Percentiles rank a stretch among this genome's conserved stretches.
These are phyloP conservation scores for Amphipyra berbera DNA, from an alignment of 2,888 invertebrate species.

Conservation along the genomic window DNA sequence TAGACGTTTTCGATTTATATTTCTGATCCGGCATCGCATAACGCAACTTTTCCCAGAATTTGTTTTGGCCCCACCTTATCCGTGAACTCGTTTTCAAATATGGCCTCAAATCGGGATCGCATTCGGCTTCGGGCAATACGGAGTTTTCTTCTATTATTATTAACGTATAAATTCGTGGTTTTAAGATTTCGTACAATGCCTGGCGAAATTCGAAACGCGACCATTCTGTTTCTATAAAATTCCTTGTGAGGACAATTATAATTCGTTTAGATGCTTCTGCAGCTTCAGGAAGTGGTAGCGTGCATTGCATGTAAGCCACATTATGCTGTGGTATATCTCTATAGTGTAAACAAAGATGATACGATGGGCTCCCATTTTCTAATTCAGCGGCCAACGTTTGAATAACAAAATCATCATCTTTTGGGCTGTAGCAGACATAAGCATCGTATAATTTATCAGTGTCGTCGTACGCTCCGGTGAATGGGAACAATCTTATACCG, in stretches of 20 bases:
- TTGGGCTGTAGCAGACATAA: constrained; percentile 97
- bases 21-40: constrained; percentile 95
- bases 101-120: constrained; percentile 96
- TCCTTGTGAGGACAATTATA: constrained; percentile 95
- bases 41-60: constrained; percentile 97
- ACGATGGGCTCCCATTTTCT: constrained; percentile 94
- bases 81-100: constrained; percentile 96
- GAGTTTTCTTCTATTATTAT: constrained; percentile 96
- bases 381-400: constrained; percentile 96
- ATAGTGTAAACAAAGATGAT: constrained; percentile 96
- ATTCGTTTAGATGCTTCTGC: constrained; percentile 96
- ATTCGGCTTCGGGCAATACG: constrained; percentile 94
- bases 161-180: constrained; percentile 94
- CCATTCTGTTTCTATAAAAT: constrained; percentile 98
- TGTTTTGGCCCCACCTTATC: constrained; percentile 96
- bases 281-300: constrained; percentile 95
- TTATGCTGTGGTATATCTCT: constrained; percentile 94
- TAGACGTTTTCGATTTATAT: constrained; percentile 82
- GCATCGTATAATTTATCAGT: constrained; percentile 97
- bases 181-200: constrained; percentile 96
- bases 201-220: constrained; percentile 96
- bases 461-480: constrained; percentile 93
- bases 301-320: constrained; percentile 91
- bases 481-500: constrained; percentile 95
- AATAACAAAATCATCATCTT: constrained; percentile 97